phyloP scores from a whole-genome alignment of 2,797 vertebrate genomes.

The Acanthornis magna region DNA sequence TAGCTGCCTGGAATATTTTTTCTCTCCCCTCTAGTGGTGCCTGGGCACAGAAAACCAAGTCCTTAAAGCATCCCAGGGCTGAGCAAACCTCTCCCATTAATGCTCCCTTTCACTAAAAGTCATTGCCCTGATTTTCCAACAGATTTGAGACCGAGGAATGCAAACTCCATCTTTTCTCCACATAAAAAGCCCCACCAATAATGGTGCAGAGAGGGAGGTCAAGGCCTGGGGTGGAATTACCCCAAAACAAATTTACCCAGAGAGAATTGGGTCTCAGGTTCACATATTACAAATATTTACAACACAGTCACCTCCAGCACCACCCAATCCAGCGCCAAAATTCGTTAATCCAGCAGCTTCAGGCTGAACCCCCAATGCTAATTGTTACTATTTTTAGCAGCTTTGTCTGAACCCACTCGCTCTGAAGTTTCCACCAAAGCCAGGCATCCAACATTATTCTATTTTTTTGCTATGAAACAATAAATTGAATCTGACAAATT shows the following conservation, averaged over 20 bases:
- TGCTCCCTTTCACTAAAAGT: rapidly evolving
- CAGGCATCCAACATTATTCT: not conserved
- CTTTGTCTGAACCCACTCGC: not conserved
- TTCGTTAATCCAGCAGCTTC: not conserved
- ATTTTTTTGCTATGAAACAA: not conserved
- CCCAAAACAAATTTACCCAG: not conserved
- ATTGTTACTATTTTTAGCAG: not conserved
- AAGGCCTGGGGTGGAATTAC: not conserved
- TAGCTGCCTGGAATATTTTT: not conserved
- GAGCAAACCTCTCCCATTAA: not conserved
- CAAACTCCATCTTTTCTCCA: not conserved
- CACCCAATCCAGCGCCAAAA: not conserved
- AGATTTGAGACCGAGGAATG: not conserved
- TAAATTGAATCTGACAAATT: not conserved
- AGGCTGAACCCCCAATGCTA: not conserved
- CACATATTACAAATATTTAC: rapidly evolving
- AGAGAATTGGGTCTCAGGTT: rapidly evolving
- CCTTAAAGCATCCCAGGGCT: not conserved
- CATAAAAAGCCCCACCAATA: rapidly evolving
- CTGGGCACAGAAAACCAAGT: not conserved
- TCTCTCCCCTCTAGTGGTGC: rapidly evolving
- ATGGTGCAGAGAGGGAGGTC: rapidly evolving
- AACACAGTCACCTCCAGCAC: not conserved
- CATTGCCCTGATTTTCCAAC: not conserved
- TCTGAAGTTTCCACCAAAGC: not conserved